These are phyloP conservation scores for Papilio helenus DNA, from an alignment of 1,140 invertebrate species.

Conservation along the genomic window DNA sequence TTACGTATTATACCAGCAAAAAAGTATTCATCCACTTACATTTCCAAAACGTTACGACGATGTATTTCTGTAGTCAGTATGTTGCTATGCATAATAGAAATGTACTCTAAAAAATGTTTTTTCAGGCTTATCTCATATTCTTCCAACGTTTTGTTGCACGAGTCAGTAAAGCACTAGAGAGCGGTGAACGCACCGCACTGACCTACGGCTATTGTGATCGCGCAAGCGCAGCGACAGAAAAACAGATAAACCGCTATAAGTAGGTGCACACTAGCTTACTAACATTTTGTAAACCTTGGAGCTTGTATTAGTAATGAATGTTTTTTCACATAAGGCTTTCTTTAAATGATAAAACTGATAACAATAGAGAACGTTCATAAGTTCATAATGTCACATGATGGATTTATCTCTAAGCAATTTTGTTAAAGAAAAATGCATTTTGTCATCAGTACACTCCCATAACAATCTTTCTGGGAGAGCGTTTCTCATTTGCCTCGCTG, in stretches of 20 bases:
- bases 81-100: too few relatives aligned
- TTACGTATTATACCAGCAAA: too few relatives aligned
- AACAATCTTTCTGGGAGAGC: not conserved
- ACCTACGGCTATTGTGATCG: conserved; percentile 73
- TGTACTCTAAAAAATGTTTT: too few relatives aligned
- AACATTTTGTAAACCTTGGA: not conserved
- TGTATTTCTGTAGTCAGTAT: too few relatives aligned
- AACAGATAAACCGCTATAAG: conserved; percentile 27
- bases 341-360: too few relatives aligned
- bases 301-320: too few relatives aligned
- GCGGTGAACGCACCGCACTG: conserved; percentile 77
- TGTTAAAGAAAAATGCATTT: not conserved
- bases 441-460: not conserved
- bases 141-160: conserved; percentile 27
- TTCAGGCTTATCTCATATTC: not conserved
- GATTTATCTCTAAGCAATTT: not conserved
- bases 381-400: not conserved
- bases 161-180: conserved; percentile 63
- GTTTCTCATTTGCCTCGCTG: not conserved
- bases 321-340: too few relatives aligned
- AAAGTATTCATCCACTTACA: too few relatives aligned
- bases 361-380: too few relatives aligned
- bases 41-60: too few relatives aligned
- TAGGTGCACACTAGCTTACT: conserved; percentile 29
- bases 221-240: conserved; percentile 53